phyloP scores from a whole-genome alignment of 1,140 invertebrate genomes.

The Phortica variegata region DNA sequence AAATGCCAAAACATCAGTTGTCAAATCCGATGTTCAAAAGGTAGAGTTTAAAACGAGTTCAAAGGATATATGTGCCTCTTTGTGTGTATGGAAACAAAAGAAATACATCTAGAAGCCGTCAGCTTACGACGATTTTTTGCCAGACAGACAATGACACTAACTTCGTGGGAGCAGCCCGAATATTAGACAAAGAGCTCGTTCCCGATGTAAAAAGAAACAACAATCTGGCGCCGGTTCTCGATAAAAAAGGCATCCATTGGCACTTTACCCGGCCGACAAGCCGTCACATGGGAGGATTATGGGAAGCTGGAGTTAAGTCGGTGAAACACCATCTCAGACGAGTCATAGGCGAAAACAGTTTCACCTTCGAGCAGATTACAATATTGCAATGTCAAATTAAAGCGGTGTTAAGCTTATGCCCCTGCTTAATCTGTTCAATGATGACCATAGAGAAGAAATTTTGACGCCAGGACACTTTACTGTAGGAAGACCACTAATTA shows the following conservation, averaged over 20 bases:
- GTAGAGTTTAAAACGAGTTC: background rate
- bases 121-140: background rate
- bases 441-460: constrained; percentile 29
- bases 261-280: constrained; percentile 46
- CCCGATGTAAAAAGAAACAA: background rate
- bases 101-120: background rate
- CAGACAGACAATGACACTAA: no score
- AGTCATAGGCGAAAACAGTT: constrained; percentile 14
- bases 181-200: constrained; percentile 2
- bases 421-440: constrained; percentile 20
- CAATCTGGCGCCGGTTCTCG: background rate
- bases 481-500: no score
- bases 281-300: constrained; percentile 22
- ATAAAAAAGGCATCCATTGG: background rate
- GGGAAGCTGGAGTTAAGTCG: constrained; percentile 12
- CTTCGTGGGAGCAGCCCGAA: no score
- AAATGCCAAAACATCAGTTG: background rate
- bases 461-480: no score
- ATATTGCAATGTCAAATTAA: constrained; percentile 25
- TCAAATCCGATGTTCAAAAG: background rate
- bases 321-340: constrained; percentile 25
- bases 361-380: constrained; percentile 26
- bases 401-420: constrained; percentile 30
- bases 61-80: background rate
- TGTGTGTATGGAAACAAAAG: background rate